Evolutionary conservation across 2,113 vertebrate genomes (phyloP).

Genomic region (Oreotragus oreotragus): DNA sequence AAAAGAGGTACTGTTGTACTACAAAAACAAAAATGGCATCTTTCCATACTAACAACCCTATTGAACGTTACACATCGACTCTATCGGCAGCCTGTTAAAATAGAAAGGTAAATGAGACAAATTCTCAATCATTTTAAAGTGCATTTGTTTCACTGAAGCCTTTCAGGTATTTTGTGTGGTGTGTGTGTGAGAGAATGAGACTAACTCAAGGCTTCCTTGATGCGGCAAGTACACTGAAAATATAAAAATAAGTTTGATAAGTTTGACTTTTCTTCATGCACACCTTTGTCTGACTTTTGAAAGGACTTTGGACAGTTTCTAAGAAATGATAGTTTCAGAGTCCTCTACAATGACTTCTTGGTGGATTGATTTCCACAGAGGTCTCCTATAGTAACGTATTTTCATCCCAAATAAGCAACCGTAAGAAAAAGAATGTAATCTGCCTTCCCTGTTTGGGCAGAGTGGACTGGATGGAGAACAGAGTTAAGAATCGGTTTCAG

Average conservation of each 20-base stretch:
- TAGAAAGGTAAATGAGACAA: not conserved
- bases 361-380: not conserved
- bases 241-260: not conserved
- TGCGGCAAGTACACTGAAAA: not conserved
- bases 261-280: not conserved
- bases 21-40: not conserved
- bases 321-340: not conserved
- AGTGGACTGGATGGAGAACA: not conserved
- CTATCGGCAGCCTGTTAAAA: not conserved
- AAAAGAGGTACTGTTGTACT: not conserved
- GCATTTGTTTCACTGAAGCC: not conserved
- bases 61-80: not conserved
- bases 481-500: not conserved
- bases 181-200: not conserved
- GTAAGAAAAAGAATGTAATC: not conserved
- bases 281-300: not conserved
- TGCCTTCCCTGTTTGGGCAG: not conserved
- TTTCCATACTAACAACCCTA: not conserved
- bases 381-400: not conserved
- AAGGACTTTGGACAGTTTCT: not conserved
- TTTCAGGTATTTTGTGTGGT: not conserved
- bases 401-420: not conserved
- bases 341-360: not conserved
- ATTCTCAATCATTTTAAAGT: not conserved
- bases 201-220: not conserved